Base-by-base conservation (phyloP, 1,140 invertebrate genomes). In the Scaptomyza pallida region DNA sequence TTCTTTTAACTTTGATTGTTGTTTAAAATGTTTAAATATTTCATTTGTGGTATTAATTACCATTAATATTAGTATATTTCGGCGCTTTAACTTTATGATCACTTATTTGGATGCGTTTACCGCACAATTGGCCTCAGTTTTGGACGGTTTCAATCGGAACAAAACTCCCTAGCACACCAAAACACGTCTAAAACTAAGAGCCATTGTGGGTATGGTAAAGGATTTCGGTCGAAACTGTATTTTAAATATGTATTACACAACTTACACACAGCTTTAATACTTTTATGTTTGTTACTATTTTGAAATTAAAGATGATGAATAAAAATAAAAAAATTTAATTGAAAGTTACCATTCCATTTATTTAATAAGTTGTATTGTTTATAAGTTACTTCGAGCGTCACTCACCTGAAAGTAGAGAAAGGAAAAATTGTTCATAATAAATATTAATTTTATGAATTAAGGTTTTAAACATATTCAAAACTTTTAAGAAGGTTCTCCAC, bases 61-160 rank as follows among this genome's bases (percentile, higher is more conserved):
- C 21, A 5, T 26, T 26, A 26, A 26, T 4, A 5, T 26, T 26
- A 26, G 12, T 9, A 0, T 5, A 17, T 62, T 17, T 51, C 15
- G 6, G 26, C 8, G 9, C 17, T 30, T 44, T 26, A 44, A 37
- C 33, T 26, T 51, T 35, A 48, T 43, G 19, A 10, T 35, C 5
- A 23, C n/a, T 55, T 43, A 8, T 26, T 54, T 68, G 41, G 82
- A 43, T 65, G 83, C 61, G 76, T 67, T 15, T 41, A 56, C 81
- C 73, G 23, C 75, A 88, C 81, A 89, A 65, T 72, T 61, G 82
- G 89, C 89, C 89, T 90, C 89, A 90, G 89, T 90, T 90, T 90
- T 90, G 89, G 89, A 90, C 89, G 89, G 89, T 90, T 90, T 90
- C 89, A 90, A 90, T 90, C 79, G 89, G 89, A 90, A 88, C 70